These are phyloP conservation scores for Acanthiza pusilla DNA, from an alignment of 2,797 vertebrate species.

Conservation along the genomic window DNA sequence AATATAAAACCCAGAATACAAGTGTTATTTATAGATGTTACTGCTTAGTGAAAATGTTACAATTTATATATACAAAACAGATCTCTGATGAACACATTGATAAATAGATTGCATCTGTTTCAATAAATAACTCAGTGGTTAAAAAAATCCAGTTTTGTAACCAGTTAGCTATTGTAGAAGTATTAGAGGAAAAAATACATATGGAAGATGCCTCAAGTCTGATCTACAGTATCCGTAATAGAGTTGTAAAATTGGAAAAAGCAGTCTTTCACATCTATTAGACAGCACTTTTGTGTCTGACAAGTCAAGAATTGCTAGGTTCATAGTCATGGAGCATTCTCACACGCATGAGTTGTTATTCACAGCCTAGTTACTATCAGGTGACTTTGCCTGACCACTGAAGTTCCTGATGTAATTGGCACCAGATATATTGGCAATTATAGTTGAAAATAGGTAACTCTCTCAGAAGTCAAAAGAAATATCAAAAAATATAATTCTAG, in stretches of 20 bases:
- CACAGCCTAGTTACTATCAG: neutral
- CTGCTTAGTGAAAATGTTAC: neutral
- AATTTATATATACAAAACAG: neutral
- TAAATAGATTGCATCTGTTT: neutral
- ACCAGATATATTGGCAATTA: neutral
- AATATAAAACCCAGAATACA: neutral
- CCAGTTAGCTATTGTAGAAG: neutral
- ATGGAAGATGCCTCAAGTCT: neutral
- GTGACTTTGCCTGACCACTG: neutral
- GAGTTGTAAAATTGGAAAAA: neutral
- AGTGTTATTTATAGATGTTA: neutral
- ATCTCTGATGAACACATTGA: neutral
- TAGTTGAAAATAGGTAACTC: rapidly evolving
- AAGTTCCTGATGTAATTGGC: neutral
- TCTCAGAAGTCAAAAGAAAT: neutral
- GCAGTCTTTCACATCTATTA: neutral
- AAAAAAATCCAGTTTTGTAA: neutral
- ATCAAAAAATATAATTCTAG: neutral
- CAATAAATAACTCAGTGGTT: neutral
- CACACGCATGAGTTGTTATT: neutral
- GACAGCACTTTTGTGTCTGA: neutral
- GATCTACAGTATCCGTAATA: neutral
- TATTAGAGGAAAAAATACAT: neutral
- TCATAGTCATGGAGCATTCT: neutral
- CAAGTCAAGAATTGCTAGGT: neutral